A percentile compares a stretch with the other conserved stretches of the same genome.
Conservation (phyloP, 2,888 invertebrate genomes). For the Lasioglossum leucozonium region DNA sequence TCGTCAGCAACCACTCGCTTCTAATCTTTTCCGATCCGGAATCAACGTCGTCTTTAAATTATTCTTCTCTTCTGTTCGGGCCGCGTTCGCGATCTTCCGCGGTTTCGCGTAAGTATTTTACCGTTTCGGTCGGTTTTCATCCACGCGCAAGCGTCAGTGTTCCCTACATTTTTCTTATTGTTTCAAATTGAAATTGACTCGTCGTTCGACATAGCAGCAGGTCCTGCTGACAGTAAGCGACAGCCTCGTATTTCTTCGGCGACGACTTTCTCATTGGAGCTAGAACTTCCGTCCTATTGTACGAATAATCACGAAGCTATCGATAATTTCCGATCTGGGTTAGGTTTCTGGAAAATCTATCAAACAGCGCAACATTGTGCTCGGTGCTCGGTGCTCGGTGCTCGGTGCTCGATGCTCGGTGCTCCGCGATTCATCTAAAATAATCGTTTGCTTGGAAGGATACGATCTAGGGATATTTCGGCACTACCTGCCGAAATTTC, state of each 20-base stretch:
- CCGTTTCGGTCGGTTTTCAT: neutral
- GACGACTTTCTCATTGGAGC: neutral
- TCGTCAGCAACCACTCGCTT: conserved; percentile 75
- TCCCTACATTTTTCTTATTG: neutral
- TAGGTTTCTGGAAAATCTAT: neutral
- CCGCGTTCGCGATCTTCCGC: neutral
- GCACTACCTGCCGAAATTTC: neutral
- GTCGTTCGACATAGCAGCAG: conserved; percentile 23
- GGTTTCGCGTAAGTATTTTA: neutral
- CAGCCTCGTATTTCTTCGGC: neutral
- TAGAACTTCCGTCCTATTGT: neutral
- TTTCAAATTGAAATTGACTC: conserved; percentile 23
- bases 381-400: neutral
- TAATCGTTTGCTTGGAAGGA: neutral
- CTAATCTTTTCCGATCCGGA: conserved; percentile 35
- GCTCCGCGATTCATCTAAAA: neutral
- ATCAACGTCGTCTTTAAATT: neutral
- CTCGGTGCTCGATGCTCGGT: neutral
- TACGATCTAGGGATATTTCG: too few species aligned
- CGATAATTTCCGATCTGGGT: neutral
- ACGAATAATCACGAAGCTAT: neutral
- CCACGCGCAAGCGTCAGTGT: neutral
- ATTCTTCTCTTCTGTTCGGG: neutral
- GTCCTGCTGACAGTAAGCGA: conserved; percentile 45
- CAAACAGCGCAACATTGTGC: neutral